Evolutionary conservation across 2,797 vertebrate species (phyloP).

Genomic region (Philypnodon macrostomus): DNA sequence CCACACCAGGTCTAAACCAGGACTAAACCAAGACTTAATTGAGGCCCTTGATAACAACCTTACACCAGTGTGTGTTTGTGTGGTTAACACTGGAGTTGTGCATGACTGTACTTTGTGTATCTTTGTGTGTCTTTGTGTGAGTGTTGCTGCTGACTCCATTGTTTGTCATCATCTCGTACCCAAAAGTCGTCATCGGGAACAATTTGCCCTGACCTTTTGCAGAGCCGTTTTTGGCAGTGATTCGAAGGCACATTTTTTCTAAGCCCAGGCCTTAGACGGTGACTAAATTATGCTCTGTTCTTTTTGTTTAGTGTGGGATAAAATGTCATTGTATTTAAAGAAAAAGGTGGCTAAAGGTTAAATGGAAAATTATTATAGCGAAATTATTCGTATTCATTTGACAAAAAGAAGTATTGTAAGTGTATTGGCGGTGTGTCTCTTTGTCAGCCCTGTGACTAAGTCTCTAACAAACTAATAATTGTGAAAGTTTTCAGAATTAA

Average conservation of each 20-base stretch:
- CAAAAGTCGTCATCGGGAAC: conserved; percentile 45
- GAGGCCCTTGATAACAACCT: too few species aligned
- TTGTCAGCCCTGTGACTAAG: too few species aligned
- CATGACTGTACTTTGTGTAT: conserved; percentile 3
- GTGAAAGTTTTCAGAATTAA: too few species aligned
- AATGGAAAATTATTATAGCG: too few species aligned
- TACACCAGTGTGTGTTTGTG: too few species aligned
- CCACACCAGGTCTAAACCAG: too few species aligned
- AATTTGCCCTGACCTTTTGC: conserved; percentile 63
- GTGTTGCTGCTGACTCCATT: conserved; percentile 33
- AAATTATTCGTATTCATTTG: too few species aligned
- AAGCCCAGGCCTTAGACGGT: conserved; percentile 40
- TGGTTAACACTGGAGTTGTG: not conserved
- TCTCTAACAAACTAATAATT: too few species aligned
- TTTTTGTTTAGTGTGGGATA: conserved; percentile 31
- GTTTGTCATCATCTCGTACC: conserved; percentile 49
- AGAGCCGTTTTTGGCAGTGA: conserved; percentile 48
- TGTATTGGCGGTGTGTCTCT: too few species aligned
- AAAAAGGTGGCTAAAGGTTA: too few species aligned
- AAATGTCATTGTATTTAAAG: conserved; percentile 2
- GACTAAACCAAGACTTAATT: too few species aligned
- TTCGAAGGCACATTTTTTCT: conserved; percentile 46
- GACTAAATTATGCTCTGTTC: conserved; percentile 53
- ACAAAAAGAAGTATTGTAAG: too few species aligned
- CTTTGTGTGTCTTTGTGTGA: not conserved